Conservation (phyloP, 64 coral and sea anemone species). For the Dendronephthya gigantea region DNA sequence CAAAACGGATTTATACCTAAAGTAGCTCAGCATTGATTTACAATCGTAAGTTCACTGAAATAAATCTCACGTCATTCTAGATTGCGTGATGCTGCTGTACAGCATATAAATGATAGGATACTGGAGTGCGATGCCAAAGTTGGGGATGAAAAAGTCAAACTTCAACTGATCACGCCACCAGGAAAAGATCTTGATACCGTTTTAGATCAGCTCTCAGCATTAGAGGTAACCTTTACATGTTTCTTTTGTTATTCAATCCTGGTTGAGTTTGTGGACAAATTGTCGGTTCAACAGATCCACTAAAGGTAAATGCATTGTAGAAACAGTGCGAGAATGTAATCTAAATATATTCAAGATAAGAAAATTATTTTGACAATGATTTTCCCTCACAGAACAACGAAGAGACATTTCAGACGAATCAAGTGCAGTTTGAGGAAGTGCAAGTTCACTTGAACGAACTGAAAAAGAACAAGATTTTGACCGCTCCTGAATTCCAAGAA, state of each 20-base stretch:
- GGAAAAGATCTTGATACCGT: not conserved
- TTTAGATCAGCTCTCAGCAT: not conserved
- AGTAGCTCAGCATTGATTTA: no score
- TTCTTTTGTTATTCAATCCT: no score
- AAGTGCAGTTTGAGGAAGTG: not conserved
- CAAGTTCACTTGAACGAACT: conserved; percentile 11
- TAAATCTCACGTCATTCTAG: not conserved
- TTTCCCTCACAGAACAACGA: not conserved
- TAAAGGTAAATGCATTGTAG: no score
- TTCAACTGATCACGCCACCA: not conserved
- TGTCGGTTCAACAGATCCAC: no score
- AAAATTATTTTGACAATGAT: not conserved
- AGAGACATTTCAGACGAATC: not conserved
- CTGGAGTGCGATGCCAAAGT: not conserved
- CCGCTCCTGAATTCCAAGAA: not conserved
- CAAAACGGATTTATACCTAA: no score
- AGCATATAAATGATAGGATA: not conserved
- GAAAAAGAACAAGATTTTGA: not conserved
- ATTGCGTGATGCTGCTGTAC: not conserved
- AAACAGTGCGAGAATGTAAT: no score
- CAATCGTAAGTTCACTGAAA: not conserved
- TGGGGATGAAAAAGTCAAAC: not conserved
- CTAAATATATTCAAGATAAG: no score
- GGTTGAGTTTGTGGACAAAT: no score
- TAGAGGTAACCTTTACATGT: not conserved